Base-by-base conservation (phyloP, 1,140 invertebrate genomes). In the Panagrolaimus sp. region DNA sequence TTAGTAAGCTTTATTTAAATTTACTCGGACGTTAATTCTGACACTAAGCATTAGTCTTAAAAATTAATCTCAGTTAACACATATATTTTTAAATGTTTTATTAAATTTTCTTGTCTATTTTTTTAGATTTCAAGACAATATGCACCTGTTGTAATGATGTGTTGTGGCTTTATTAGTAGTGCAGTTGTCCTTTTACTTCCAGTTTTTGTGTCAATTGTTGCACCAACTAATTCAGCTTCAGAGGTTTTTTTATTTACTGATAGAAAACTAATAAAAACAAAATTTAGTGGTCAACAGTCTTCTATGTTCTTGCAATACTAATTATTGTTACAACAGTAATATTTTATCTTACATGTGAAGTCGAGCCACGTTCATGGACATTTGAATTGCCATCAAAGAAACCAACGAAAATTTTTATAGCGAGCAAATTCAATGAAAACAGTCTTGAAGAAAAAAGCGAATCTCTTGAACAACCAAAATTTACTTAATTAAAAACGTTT, bases 291-390 rank as follows among this genome's bases (percentile, higher is more conserved):
- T 23, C 65, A 9, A 57, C 61, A 31, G 14, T 67, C 0, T 69
- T 69, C 61, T 5, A 66, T 20, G 4, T 64, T 31, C n/a, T 51
- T 5, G 63, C 61, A 14, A 27, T 46, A 13, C 14, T 16, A 23
- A 44, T 69, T 42, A 25, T 48, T 27, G 27, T 69, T 44, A 31
- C 25, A 9, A 69, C 67, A 46, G 47, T 66, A n/a, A 67, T 48
- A 16, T 69, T 69, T n/a, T 45, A 69, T 42, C 13, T 20, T 51
- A 66, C 63, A 43, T 23, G 16, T 42, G 62, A 69, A 65, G 67
- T 51, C 11, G 14, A 27, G 25, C 67, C 43, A 16, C 63, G 67
- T 31, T 31, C 63, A 25, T 69, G 67, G 67, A 45, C 67, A 27
- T 62, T 38, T 20, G 45, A 16, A 45, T 47, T 27, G 16, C 2